phyloP scores from a whole-genome alignment of 2,888 invertebrate species.

The Limnephilus auricula region DNA sequence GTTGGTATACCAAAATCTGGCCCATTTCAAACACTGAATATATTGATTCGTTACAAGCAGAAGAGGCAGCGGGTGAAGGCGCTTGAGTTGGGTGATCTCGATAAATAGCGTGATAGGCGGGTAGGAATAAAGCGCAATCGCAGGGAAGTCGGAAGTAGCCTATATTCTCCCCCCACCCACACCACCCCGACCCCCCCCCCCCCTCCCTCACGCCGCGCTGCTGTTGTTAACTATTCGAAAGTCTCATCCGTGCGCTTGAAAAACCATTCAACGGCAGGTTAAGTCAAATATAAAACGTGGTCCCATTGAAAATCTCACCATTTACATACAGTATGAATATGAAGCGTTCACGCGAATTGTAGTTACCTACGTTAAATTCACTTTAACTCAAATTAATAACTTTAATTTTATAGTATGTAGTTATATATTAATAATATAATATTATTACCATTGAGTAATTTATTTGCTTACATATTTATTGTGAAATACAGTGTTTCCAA shows the following conservation, averaged over 20 bases:
- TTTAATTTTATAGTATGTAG: too few species aligned
- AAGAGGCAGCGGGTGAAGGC: background rate
- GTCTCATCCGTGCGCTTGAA: background rate
- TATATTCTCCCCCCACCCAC: background rate
- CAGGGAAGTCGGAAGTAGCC: conserved; percentile 56
- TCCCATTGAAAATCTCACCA: background rate
- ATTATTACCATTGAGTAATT: too few species aligned
- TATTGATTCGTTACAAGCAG: background rate
- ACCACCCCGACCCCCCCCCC: background rate
- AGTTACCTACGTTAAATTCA: background rate
- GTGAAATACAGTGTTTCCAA: too few species aligned
- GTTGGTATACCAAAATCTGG: background rate
- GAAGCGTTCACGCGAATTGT: background rate
- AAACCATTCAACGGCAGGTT: background rate
- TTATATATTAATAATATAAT: too few species aligned
- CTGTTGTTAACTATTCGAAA: background rate
- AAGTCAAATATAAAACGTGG: background rate
- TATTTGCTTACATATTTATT: too few species aligned
- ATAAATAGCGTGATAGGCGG: background rate
- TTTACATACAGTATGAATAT: background rate
- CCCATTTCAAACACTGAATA: background rate
- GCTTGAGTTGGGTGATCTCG: conserved; percentile 16
- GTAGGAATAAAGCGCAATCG: conserved; percentile 3
- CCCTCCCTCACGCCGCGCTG: too few species aligned
- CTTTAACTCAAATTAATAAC: background rate